A percentile compares a stretch with the other conserved stretches of the same genome.
Conservation (phyloP, 2,797 vertebrate genomes). For the Amazona finschi region DNA sequence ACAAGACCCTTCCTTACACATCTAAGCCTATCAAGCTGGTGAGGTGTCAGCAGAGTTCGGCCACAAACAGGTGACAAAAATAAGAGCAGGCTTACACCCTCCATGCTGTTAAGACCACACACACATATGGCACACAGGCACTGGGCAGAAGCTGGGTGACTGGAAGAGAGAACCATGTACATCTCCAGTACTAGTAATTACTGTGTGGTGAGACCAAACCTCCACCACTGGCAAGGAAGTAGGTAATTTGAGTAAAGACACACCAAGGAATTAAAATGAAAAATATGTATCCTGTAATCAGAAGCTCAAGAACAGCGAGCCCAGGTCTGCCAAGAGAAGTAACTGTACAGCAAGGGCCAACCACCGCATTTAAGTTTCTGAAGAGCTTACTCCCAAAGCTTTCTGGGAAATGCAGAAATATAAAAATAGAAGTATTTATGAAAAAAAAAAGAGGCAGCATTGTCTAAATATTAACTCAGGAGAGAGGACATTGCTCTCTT, state of each 20-base stretch:
- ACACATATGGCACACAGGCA: not conserved
- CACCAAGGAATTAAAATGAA: slow-evolving; percentile 42
- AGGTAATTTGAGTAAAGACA: slow-evolving; percentile 50
- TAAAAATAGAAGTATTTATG: not conserved
- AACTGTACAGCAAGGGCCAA: not conserved
- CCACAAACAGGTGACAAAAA: not conserved
- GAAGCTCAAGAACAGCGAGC: slow-evolving; percentile 11
- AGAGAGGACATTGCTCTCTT: not conserved
- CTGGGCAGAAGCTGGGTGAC: not conserved
- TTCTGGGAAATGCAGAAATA: not conserved
- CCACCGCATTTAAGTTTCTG: not conserved
- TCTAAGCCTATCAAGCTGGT: not conserved
- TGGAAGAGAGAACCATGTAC: not conserved
- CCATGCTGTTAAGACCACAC: not conserved
- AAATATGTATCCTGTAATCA: slow-evolving; percentile 7
- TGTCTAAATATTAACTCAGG: slow-evolving; percentile 4
- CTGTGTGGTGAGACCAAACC: slow-evolving; percentile 33
- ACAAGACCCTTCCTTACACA: not conserved
- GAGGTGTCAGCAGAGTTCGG: not conserved
- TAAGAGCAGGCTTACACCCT: not conserved
- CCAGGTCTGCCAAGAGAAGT: slow-evolving; percentile 3
- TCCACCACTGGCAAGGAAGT: slow-evolving; percentile 23
- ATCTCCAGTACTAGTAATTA: not conserved
- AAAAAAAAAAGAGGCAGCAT: not conserved
- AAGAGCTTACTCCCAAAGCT: not conserved